Percentiles rank a stretch among this genome's conserved stretches.
Evolutionary conservation across 2,888 invertebrate genomes (phyloP).

Genomic region (Teleiodes luculella): DNA sequence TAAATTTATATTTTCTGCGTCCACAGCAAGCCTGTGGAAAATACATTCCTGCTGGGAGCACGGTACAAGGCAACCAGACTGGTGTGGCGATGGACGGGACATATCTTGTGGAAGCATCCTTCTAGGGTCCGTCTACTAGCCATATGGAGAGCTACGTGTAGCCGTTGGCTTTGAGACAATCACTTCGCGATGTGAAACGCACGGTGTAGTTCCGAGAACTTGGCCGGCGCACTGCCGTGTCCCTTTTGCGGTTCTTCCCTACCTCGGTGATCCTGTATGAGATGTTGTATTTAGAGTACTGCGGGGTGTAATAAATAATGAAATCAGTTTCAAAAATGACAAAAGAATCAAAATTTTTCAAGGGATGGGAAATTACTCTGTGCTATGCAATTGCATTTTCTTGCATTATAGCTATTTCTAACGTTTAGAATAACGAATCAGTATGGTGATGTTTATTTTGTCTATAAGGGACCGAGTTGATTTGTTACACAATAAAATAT

Average conservation of each 20-base stretch:
- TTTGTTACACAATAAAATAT: no score
- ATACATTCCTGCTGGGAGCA: slow-evolving; percentile 91
- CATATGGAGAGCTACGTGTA: slow-evolving; percentile 49
- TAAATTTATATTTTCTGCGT: neutral
- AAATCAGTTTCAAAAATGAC: no score
- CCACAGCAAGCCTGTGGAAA: slow-evolving; percentile 89
- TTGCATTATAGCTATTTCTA: no score
- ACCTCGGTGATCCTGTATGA: neutral
- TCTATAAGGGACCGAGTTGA: no score
- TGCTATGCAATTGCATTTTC: no score
- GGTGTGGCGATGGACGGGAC: slow-evolving; percentile 91
- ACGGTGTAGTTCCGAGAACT: neutral
- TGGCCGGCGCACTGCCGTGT: neutral
- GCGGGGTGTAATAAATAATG: neutral
- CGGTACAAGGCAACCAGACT: slow-evolving; percentile 88
- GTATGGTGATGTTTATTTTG: no score
- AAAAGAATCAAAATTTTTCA: no score
- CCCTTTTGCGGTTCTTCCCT: neutral
- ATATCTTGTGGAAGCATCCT: slow-evolving; percentile 90
- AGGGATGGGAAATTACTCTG: no score
- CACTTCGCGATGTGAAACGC: neutral
- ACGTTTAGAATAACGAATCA: no score
- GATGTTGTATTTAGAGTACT: neutral
- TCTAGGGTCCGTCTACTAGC: slow-evolving; percentile 77
- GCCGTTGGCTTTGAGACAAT: neutral